phyloP scores from a whole-genome alignment of 2,113 vertebrate species.

The Hiodon alosoides region DNA sequence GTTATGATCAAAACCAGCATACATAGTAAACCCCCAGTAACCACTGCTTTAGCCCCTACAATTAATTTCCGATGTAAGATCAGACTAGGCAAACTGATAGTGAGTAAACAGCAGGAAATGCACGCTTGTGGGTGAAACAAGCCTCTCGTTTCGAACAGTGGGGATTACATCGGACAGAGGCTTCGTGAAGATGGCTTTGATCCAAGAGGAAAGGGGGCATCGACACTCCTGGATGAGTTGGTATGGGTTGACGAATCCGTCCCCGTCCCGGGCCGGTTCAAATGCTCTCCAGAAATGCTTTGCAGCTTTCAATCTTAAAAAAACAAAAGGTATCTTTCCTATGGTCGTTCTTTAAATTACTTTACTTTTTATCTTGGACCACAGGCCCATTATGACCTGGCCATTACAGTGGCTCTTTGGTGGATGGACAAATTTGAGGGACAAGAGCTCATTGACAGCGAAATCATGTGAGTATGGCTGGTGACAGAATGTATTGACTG shows the following conservation, averaged over 20 bases:
- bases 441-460: constrained; percentile 42
- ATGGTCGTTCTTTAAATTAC: neutral
- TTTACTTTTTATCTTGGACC: neutral
- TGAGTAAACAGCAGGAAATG: neutral
- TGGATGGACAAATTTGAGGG: constrained; percentile 63
- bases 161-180: constrained; percentile 74
- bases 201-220: constrained; percentile 65
- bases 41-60: neutral
- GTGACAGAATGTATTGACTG: neutral
- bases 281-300: neutral
- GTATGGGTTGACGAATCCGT: constrained; percentile 51
- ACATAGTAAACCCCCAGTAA: neutral
- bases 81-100: neutral
- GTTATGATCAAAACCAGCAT: neutral
- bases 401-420: constrained; percentile 65
- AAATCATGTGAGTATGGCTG: constrained; percentile 57
- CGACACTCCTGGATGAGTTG: constrained; percentile 71
- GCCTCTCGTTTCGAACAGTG: constrained; percentile 58
- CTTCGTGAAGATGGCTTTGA: constrained; percentile 77
- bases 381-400: constrained; percentile 78
- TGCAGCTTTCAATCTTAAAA: neutral
- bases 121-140: constrained; percentile 14
- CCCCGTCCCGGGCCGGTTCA: neutral
- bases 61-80: neutral
- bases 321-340: neutral